Percentiles rank a stretch among this genome's conserved stretches.
These are phyloP conservation scores for Salvelinus fontinalis DNA, from an alignment of 2,113 vertebrate species.

Conservation along the genomic window DNA sequence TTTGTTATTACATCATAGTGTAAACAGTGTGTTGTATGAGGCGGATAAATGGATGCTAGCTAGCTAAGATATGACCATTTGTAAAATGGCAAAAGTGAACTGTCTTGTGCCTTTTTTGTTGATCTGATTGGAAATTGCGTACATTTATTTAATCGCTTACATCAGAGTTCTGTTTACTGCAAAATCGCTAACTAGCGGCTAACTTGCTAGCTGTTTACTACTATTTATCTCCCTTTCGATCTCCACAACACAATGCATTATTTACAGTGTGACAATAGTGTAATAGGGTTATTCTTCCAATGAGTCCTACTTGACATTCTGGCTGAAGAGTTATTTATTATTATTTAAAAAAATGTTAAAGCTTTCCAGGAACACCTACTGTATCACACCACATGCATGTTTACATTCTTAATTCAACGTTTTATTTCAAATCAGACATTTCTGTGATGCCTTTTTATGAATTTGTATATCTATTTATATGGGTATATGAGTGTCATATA, in stretches of 20 bases:
- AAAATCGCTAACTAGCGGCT: neutral
- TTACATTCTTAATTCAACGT: constrained; percentile 11
- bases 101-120: no score
- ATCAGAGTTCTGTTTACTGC: no score
- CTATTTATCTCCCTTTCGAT: no score
- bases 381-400: constrained; percentile 14
- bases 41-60: no score
- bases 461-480: neutral
- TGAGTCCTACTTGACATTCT: constrained; percentile 11
- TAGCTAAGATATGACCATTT: no score
- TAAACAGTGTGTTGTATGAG: no score
- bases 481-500: neutral
- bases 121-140: no score
- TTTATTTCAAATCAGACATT: constrained; percentile 30
- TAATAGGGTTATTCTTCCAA: neutral
- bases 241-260: no score
- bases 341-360: neutral
- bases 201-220: no score
- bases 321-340: constrained; percentile 49
- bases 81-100: no score
- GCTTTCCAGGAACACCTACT: constrained; percentile 13
- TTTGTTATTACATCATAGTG: no score
- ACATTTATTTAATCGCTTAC: no score
- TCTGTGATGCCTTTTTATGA: neutral
- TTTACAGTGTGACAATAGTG: neutral